These are phyloP conservation scores for Eledona agricola DNA, from an alignment of 2,888 invertebrate species.

Conservation along the genomic window DNA sequence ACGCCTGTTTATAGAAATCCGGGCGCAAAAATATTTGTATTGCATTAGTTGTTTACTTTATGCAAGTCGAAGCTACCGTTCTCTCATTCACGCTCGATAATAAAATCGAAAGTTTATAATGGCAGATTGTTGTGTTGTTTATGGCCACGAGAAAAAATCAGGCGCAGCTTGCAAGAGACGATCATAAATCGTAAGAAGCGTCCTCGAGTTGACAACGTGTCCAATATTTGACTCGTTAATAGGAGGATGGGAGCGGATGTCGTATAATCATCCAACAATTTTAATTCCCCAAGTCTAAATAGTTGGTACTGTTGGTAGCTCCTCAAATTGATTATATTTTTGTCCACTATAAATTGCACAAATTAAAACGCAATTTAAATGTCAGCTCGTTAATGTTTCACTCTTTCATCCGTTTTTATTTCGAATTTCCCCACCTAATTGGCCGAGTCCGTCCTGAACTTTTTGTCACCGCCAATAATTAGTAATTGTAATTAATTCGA, in stretches of 20 bases:
- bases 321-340: conserved; percentile 34
- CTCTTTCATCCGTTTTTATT: conserved; percentile 29
- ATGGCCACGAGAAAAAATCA: conserved; percentile 11
- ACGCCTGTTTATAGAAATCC: conserved; percentile 42
- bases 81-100: conserved; percentile 20
- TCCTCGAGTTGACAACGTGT: conserved; percentile 23
- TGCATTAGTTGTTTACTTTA: conserved; percentile 42
- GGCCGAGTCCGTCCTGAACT: conserved; percentile 8
- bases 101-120: conserved; percentile 30
- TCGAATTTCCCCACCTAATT: conserved; percentile 22
- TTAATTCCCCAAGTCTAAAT: conserved; percentile 28
- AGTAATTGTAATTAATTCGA: conserved; percentile 31
- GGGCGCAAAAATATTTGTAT: conserved; percentile 40
- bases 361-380: conserved; percentile 46
- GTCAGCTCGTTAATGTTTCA: conserved; percentile 36
- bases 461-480: conserved; percentile 18
- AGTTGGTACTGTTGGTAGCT: conserved; percentile 27
- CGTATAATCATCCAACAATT: conserved; percentile 33
- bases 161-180: background rate
- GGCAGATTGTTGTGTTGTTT: conserved; percentile 27
- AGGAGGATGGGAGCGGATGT: conserved; percentile 31
- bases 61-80: conserved; percentile 41
- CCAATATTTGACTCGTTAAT: conserved; percentile 30
- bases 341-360: conserved; percentile 40
- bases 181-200: conserved; percentile 15